These are phyloP conservation scores for Pachypeltis micranthus DNA, from an alignment of 1,140 invertebrate genomes.

Conservation along the genomic window DNA sequence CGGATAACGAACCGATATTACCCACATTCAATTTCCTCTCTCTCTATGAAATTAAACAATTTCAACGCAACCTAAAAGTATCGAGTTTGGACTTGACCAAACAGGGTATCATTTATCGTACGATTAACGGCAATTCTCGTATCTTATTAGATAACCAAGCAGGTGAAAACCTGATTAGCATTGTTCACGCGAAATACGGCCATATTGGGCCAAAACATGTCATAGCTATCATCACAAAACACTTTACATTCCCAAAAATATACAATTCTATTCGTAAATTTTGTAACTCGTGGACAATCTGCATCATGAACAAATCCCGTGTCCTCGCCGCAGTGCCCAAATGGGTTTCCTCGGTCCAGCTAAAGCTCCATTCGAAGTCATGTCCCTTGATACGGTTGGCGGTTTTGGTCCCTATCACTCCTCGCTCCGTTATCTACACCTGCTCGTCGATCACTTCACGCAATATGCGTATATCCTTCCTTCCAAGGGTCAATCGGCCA, in stretches of 20 bases:
- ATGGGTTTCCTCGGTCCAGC: constrained; percentile 30
- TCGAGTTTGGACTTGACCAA: too few relatives aligned
- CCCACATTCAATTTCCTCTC: too few relatives aligned
- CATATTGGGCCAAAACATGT: constrained; percentile 12
- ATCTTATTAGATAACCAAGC: too few relatives aligned
- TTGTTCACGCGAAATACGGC: constrained; percentile 13
- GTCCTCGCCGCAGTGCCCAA: constrained; percentile 24
- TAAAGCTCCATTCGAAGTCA: constrained; percentile 32
- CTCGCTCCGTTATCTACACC: constrained; percentile 26
- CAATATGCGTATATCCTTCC: constrained; percentile 23
- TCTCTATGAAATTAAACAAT: too few relatives aligned
- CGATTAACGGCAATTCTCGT: too few relatives aligned
- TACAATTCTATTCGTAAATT: constrained; percentile 10
- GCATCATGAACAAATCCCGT: constrained; percentile 31
- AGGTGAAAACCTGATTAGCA: too few relatives aligned
- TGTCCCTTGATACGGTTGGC: constrained; percentile 29
- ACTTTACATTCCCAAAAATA: too few relatives aligned
- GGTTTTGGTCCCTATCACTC: constrained; percentile 24
- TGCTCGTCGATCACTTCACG: constrained; percentile 27
- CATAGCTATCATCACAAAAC: constrained; percentile 11
- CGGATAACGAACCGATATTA: constrained; percentile 11
- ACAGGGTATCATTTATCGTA: too few relatives aligned
- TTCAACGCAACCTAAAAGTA: too few relatives aligned
- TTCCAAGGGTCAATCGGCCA: constrained; percentile 16
- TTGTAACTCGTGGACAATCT: constrained; percentile 16